Conservation (phyloP, 2,797 vertebrate genomes). For the Ceryle rudis region DNA sequence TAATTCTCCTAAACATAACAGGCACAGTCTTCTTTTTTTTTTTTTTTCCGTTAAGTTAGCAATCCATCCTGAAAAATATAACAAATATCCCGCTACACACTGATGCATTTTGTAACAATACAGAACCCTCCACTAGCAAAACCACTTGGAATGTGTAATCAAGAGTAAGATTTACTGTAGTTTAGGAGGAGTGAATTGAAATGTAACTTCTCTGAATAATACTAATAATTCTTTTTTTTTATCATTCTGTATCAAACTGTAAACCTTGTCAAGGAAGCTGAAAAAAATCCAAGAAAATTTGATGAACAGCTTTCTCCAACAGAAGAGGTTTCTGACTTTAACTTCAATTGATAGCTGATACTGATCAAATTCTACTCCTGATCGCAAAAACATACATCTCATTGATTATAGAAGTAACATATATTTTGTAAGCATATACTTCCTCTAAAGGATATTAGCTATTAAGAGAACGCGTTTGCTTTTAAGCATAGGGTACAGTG, state of each 20-base stretch:
- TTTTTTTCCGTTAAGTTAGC: conserved; percentile 49
- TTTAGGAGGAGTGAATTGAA: conserved; percentile 52
- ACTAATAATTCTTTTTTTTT: background rate
- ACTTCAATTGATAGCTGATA: background rate
- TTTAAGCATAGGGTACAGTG: background rate
- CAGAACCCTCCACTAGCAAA: conserved; percentile 32
- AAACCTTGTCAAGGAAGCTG: conserved; percentile 24
- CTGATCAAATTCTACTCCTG: background rate
- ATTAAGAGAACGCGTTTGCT: background rate
- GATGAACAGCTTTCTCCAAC: conserved; percentile 4
- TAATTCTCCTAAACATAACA: conserved; percentile 61
- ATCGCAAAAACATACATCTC: background rate
- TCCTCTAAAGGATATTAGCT: background rate
- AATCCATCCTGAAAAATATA: conserved; percentile 63
- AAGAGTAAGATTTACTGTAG: conserved; percentile 63
- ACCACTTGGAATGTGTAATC: conserved; percentile 65
- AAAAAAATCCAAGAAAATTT: background rate
- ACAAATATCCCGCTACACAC: conserved; percentile 60
- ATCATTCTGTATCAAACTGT: background rate
- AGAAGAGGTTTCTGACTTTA: background rate
- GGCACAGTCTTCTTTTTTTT: conserved; percentile 41
- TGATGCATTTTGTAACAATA: conserved; percentile 53
- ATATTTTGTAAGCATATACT: background rate
- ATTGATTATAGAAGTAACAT: background rate
- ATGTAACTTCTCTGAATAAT: conserved; percentile 41